A percentile compares a stretch with the other conserved stretches of the same genome.
phyloP scores from a whole-genome alignment of 1,140 invertebrate genomes.

The Protaetia brevitarsis region DNA sequence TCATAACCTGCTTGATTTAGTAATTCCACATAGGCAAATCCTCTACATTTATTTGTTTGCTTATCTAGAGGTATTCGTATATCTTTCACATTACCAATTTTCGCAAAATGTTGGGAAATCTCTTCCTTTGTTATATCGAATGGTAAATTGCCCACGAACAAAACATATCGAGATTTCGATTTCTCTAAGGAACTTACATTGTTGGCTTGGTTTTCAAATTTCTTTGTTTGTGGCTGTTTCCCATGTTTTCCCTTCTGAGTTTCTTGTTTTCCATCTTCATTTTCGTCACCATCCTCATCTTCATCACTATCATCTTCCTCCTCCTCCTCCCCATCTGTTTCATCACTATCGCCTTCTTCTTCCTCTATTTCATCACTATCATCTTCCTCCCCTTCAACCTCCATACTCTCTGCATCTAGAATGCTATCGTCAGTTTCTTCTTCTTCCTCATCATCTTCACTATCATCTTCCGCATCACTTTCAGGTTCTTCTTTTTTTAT shows the following conservation, averaged over 20 bases:
- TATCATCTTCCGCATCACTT: neutral
- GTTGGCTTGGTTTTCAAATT: constrained; percentile 25
- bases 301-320: constrained; percentile 29
- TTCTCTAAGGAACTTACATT: constrained; percentile 12
- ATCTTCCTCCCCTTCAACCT: constrained; percentile 25
- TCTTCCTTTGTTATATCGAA: constrained; percentile 47
- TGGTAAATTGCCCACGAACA: constrained; percentile 55
- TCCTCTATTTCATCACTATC: constrained; percentile 27
- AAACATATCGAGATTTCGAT: constrained; percentile 44
- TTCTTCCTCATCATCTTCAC: constrained; percentile 7
- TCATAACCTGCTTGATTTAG: constrained; percentile 48
- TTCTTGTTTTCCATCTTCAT: constrained; percentile 31
- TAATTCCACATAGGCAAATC: constrained; percentile 52
- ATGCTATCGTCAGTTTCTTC: constrained; percentile 20
- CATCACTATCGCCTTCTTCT: constrained; percentile 34
- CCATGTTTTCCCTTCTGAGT: constrained; percentile 29
- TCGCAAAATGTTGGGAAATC: constrained; percentile 52
- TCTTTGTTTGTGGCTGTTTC: constrained; percentile 16
- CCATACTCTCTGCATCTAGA: neutral
- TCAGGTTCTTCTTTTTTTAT: constrained; percentile 27
- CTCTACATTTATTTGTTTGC: constrained; percentile 45
- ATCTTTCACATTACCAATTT: constrained; percentile 47
- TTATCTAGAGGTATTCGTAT: constrained; percentile 48
- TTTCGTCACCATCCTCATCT: constrained; percentile 31
- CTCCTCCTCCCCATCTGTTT: constrained; percentile 34